Base-by-base conservation (phyloP, 2,888 invertebrate species). In the Tachystola acroxantha region DNA sequence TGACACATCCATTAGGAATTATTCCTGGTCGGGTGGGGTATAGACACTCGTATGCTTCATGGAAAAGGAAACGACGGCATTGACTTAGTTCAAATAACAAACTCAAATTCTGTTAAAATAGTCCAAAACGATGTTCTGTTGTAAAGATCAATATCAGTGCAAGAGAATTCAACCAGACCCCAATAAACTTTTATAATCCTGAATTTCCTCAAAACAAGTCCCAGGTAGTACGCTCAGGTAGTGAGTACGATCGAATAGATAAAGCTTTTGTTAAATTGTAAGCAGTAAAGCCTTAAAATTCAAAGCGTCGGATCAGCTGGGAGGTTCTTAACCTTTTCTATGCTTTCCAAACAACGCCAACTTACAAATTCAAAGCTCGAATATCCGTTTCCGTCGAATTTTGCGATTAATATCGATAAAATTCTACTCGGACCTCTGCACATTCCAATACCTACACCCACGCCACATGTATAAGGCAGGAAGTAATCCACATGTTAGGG, bases 1-100 rank as follows among this genome's bases (percentile, higher is more conserved):
- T 84, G 81, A 84, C 82, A 69, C 64, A 75, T 70, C 82, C 84
- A 84, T 84, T 80, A 80, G 55, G 62, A 61, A 62, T 60, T 43
- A 45, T 10, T 7, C 10, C 34, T 7, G 27, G 27, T 27, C 5
- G 11, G 11, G 4, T 11, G n/a, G 11, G 11, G n/a, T n/a, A n/a
- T n/a, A n/a, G n/a, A n/a, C 5, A 7, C 10, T 27, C 1, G 27
- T 7, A 11, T 11, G n/a, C 4, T 27, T 27, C 10, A 3, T 27
- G 10, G 12, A 27, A 27, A 11, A 12, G 12, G 5, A 11, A 10
- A 12, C 2, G 10, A 5, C n/a, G 3, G 24, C 9, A 7, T 9
- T n/a, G n/a, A 6, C 16, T 16, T 16, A 4, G 16, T 3, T 16
- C 6, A 16, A 6, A 25, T 3, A 10, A 10, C 25, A n/a, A 25